A percentile compares a stretch with the other conserved stretches of the same genome.
Conservation (phyloP, 1,140 invertebrate species). For the Drosophila chauvacae region DNA sequence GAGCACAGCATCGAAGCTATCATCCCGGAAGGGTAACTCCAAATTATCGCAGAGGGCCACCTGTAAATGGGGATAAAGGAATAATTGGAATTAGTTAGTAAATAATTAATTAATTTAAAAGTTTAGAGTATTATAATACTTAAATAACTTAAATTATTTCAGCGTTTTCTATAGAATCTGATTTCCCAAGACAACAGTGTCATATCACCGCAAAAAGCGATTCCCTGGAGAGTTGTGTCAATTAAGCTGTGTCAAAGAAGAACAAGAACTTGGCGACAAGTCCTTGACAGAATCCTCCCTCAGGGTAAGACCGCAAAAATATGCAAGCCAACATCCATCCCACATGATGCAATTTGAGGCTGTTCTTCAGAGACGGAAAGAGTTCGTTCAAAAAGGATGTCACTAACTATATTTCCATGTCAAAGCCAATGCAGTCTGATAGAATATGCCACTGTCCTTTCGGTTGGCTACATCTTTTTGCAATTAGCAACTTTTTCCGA, state of each 20-base stretch:
- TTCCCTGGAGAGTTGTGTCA: constrained; percentile 77
- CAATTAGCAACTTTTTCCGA: constrained; percentile 41
- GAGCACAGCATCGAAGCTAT: constrained; percentile 96
- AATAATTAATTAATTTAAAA: background rate
- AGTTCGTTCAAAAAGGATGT: constrained; percentile 2
- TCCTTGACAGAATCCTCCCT: constrained; percentile 31
- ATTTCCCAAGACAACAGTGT: constrained; percentile 88
- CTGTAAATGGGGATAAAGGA: constrained; percentile 83
- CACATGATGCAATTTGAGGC: constrained; percentile 35
- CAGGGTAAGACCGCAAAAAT: constrained; percentile 25
- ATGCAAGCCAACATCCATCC: constrained; percentile 17
- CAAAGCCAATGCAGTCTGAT: constrained; percentile 29
- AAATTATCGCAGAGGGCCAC: constrained; percentile 95
- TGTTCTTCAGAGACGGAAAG: background rate
- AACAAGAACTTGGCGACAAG: constrained; percentile 10
- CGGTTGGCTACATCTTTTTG: constrained; percentile 32
- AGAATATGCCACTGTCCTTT: constrained; percentile 24
- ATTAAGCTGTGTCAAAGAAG: constrained; percentile 45
- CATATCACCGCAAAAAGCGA: constrained; percentile 90
- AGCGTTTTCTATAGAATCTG: background rate
- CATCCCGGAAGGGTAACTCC: constrained; percentile 94
- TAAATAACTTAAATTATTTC: background rate
- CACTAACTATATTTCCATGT: constrained; percentile 28
- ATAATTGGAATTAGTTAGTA: background rate
- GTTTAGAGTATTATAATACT: no score